These are phyloP conservation scores for Cacatua alba DNA, from an alignment of 2,113 vertebrate genomes.

Conservation along the genomic window DNA sequence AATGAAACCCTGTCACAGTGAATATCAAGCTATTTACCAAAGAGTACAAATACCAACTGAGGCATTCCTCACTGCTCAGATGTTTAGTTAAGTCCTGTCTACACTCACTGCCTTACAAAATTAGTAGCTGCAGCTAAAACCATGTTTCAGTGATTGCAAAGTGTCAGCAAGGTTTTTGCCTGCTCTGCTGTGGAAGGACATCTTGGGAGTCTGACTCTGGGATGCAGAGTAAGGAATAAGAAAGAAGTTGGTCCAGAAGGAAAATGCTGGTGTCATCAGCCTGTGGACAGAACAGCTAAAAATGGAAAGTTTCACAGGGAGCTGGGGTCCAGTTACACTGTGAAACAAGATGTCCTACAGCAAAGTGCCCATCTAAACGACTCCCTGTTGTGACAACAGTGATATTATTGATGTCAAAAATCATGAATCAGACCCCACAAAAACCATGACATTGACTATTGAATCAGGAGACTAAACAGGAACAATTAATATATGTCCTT, in stretches of 20 bases:
- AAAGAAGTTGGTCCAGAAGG: neutral
- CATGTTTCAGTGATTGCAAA: neutral
- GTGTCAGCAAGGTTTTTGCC: slow-evolving; percentile 29
- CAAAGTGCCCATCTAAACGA: neutral
- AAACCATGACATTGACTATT: neutral
- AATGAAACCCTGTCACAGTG: neutral
- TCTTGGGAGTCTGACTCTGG: neutral
- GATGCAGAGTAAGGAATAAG: neutral
- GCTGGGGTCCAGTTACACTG: slow-evolving; percentile 65
- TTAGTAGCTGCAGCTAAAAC: neutral
- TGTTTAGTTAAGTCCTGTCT: neutral
- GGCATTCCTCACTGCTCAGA: neutral
- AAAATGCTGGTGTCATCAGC: slow-evolving; percentile 50
- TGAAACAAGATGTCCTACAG: neutral
- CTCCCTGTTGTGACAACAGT: neutral
- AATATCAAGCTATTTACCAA: neutral
- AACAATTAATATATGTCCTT: neutral
- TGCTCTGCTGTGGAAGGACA: neutral
- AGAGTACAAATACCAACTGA: neutral
- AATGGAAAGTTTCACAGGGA: slow-evolving; percentile 60
- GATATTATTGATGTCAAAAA: neutral
- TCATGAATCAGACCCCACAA: neutral
- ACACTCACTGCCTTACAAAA: neutral
- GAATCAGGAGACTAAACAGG: neutral
- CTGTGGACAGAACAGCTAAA: slow-evolving; percentile 54